Conservation (phyloP, 2,113 vertebrate species). For the Chionomys nivalis region DNA sequence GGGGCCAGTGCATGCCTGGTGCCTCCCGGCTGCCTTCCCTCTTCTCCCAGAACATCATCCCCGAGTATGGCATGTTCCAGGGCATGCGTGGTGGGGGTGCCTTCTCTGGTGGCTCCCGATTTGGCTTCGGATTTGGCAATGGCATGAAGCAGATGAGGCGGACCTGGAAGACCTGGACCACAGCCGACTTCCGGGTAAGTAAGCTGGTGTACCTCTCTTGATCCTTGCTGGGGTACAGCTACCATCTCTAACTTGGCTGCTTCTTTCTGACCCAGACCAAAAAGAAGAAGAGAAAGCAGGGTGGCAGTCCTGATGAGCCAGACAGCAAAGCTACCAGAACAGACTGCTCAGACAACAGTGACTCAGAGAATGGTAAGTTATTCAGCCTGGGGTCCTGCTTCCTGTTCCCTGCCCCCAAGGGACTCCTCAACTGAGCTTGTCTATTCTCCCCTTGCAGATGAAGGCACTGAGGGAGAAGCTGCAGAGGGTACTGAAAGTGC, state of each 20-base stretch:
- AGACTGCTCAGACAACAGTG: slow-evolving; percentile 85
- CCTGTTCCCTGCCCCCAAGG: rapidly evolving
- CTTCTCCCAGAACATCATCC: slow-evolving; percentile 93
- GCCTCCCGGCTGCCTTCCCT: slow-evolving; percentile 94
- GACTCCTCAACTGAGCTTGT: background rate
- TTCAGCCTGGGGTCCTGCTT: rapidly evolving
- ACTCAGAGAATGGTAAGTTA: slow-evolving; percentile 85
- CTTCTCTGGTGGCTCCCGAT: slow-evolving; percentile 88
- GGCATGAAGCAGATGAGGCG: slow-evolving; percentile 93
- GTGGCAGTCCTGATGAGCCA: slow-evolving; percentile 82
- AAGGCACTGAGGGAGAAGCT: slow-evolving; percentile 84
- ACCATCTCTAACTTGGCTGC: background rate
- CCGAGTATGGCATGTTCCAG: slow-evolving; percentile 87
- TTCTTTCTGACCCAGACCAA: slow-evolving; percentile 76
- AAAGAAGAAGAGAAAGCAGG: slow-evolving; percentile 84
- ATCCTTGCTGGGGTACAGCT: background rate
- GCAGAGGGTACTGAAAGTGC: slow-evolving; percentile 70
- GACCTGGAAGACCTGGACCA: slow-evolving; percentile 87
- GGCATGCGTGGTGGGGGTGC: slow-evolving; percentile 89
- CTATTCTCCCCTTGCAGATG: slow-evolving; percentile 79
- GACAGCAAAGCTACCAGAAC: slow-evolving; percentile 85
- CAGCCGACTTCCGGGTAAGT: slow-evolving; percentile 89
- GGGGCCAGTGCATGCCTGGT: slow-evolving; percentile 86
- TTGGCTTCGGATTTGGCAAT: slow-evolving; percentile 88
- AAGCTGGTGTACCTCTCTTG: slow-evolving; percentile 72